Evolutionary conservation across 1,140 invertebrate genomes (phyloP).

Genomic region (Penaeus vannamei): DNA sequence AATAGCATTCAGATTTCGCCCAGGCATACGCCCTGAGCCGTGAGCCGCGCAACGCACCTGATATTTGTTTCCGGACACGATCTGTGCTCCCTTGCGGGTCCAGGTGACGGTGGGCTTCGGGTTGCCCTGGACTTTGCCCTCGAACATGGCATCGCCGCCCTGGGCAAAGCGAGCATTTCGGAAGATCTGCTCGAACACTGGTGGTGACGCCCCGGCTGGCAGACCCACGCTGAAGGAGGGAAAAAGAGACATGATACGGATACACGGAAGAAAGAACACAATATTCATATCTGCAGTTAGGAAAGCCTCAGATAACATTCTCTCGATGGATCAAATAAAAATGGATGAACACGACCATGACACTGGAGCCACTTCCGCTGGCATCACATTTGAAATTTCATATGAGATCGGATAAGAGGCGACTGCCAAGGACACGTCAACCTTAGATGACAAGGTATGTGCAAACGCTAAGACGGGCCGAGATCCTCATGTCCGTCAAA

Average conservation of each 20-base stretch:
- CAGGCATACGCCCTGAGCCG: too few species aligned
- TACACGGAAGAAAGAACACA: background rate
- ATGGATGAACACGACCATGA: too few species aligned
- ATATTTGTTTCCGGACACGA: constrained; percentile 61
- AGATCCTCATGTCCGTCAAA: too few species aligned
- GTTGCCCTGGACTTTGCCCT: constrained; percentile 90
- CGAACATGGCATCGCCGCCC: constrained; percentile 92
- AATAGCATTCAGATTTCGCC: too few species aligned
- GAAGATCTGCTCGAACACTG: constrained; percentile 94
- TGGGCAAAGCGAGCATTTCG: constrained; percentile 93
- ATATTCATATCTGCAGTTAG: background rate
- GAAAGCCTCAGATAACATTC: too few species aligned
- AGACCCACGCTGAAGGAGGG: constrained; percentile 67
- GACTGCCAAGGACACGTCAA: too few species aligned
- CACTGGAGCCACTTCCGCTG: too few species aligned
- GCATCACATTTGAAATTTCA: too few species aligned
- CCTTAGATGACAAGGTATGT: too few species aligned
- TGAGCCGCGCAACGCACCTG: constrained; percentile 40
- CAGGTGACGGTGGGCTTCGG: constrained; percentile 95
- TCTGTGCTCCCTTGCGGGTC: constrained; percentile 85
- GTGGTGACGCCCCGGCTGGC: constrained; percentile 75
- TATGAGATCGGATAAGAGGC: too few species aligned
- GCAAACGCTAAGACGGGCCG: too few species aligned
- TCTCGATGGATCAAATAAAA: too few species aligned
- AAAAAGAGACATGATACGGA: background rate